Conservation (phyloP, 2,113 vertebrate genomes). For the Eurypyga helias region DNA sequence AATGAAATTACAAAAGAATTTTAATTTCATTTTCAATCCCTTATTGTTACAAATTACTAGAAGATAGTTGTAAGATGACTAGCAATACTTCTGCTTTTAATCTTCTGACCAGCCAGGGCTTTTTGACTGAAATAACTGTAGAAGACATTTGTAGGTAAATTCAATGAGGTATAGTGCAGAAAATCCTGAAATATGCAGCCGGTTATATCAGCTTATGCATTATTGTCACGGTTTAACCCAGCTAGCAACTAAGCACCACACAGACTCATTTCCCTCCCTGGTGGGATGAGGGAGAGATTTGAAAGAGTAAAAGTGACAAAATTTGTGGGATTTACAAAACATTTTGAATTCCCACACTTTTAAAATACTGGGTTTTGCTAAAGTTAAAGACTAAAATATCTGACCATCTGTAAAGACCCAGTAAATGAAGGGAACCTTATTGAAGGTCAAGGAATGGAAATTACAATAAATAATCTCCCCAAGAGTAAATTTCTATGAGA, state of each 20-base stretch:
- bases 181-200: background rate
- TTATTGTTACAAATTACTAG: conserved; percentile 69
- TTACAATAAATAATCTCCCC: background rate
- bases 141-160: background rate
- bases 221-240: background rate
- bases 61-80: conserved; percentile 57
- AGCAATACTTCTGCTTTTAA: background rate
- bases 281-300: too few relatives aligned
- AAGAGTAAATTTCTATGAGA: background rate
- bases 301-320: too few relatives aligned
- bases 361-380: background rate
- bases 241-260: too few relatives aligned
- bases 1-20: conserved; percentile 81
- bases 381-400: background rate
- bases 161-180: background rate
- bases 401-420: background rate
- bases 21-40: conserved; percentile 76
- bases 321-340: background rate
- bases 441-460: background rate
- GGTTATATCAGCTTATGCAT: background rate
- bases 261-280: too few relatives aligned
- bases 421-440: background rate
- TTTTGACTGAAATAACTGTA: conserved; percentile 20
- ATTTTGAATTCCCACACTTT: background rate
- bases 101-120: background rate